Base-by-base conservation (phyloP, 2,113 vertebrate genomes). In the Tringa solitaria region DNA sequence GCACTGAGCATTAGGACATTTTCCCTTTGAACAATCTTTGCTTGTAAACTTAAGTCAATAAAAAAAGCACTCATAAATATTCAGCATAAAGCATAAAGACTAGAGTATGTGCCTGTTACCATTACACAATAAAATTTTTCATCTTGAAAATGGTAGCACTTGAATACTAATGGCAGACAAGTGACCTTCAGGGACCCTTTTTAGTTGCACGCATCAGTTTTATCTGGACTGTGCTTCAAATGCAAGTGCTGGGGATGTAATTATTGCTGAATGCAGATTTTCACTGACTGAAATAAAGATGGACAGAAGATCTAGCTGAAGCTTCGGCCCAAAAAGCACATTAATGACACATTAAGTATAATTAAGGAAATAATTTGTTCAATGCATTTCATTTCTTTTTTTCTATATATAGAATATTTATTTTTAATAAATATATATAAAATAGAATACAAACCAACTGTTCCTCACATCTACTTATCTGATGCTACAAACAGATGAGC, bases 401-500 rank as follows among this genome's bases (percentile, higher is more conserved):
- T 70, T 23, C 7, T 59, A 3, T 32, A n/a, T 8, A 41, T 22
- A 11, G 9, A 63, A 74, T 75, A 46, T n/a, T 89, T 46, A 6
- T 82, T 84, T 81, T 27, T 80, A 64, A 73, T 56, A 75, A 61
- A 53, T n/a, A 27, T 22, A 26, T 33, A 13, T 33, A 35, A 81
- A 84, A 17, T 4, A 56, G 17, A 56, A 33, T 59, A n/a, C 12
- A 39, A 53, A 80, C 12, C 19, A 67, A 39, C 15, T 22, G 3
- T n/a, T 57, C 19, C 24, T 84, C 28, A 45, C 9, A 59, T 21
- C n/a, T 54, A 11, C 35, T 73, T 84, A 35, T 45, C 9, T 67
- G 32, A 63, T 3, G 4, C 28, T 74, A 57, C 46, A 61, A 69
- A 68, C 6, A 56, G 17, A 53, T 0, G 0, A 78, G 8, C 15